phyloP scores from a whole-genome alignment of 1,140 invertebrate genomes.

The Metopolophium dirhodum region DNA sequence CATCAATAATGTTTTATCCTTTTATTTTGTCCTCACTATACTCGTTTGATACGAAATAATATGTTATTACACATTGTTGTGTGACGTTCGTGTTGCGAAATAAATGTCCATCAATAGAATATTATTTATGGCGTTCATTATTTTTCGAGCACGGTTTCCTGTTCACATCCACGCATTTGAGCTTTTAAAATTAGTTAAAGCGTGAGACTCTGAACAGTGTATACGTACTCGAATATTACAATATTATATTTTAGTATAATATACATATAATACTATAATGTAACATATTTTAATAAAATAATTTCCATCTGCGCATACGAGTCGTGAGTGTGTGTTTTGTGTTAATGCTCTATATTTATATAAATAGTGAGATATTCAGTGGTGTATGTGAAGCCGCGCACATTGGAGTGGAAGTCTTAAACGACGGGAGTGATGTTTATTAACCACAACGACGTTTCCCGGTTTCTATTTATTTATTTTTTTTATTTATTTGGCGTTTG shows the following conservation, averaged over 20 bases:
- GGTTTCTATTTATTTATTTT: conserved; percentile 11
- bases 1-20: neutral
- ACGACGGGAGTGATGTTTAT: conserved; percentile 20
- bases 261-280: neutral
- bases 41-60: neutral
- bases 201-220: too few relatives aligned
- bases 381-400: neutral
- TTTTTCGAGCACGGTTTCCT: neutral
- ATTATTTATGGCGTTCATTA: neutral
- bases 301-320: neutral
- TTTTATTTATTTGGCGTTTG: neutral
- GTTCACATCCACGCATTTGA: neutral
- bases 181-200: neutral
- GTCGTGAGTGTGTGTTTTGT: too few relatives aligned
- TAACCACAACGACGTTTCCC: neutral
- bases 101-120: neutral
- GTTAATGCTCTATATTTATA: conserved; percentile 15
- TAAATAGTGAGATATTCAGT: neutral
- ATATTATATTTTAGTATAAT: neutral
- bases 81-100: neutral
- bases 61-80: too few relatives aligned
- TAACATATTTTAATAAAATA: neutral
- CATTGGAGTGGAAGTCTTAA: neutral
- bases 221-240: neutral
- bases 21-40: neutral